Base-by-base conservation (phyloP, 2,113 vertebrate genomes). In the Pteropus alecto region DNA sequence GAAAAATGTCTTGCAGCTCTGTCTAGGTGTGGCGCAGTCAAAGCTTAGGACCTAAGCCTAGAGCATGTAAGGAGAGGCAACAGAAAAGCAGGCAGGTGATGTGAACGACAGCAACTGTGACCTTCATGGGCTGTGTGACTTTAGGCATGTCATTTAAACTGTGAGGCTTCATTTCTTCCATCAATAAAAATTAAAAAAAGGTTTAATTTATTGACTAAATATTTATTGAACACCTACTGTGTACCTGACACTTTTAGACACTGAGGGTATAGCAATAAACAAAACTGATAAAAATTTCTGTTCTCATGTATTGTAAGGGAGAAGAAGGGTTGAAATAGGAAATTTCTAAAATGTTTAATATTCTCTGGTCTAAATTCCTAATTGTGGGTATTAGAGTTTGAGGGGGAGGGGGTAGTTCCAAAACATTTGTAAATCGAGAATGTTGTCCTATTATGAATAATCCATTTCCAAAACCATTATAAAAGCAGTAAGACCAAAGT, bases 391-490 rank as follows among this genome's bases (percentile, higher is more conserved):
- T 86, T 5, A 48, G n/a, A 84, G 15, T 81, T 93, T 22, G 14
- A 6, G 43, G 1, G 28, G 28, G 51, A n/a, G 9, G 19, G 26
- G 5, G 12, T 60, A 68, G 65, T 78, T 68, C 33, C 61, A 79
- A 96, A 85, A 33, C 35, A 83, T 35, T 60, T 89, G 21, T 12
- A 26, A 28, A 61, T 22, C 83, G 77, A 33, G 82, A 93, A 61
- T 82, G 84, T 90, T 73, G 79, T 87, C 63, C 10, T 96, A 68
- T 87, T 95, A 79, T 76, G 82, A 97, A 93, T 93, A 96, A 95
- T 96, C 51, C 93, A 81, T 67, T 60, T 85, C 61, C 92, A 87
- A 93, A 89, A 88, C 73, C 95, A 81, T 87, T 92, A 61, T 0
- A 79, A 87, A 89, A 76, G 48, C 86, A 43, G 24, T 41, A 65